Conservation (phyloP, 2,888 invertebrate genomes). For the Stenurella melanura region DNA sequence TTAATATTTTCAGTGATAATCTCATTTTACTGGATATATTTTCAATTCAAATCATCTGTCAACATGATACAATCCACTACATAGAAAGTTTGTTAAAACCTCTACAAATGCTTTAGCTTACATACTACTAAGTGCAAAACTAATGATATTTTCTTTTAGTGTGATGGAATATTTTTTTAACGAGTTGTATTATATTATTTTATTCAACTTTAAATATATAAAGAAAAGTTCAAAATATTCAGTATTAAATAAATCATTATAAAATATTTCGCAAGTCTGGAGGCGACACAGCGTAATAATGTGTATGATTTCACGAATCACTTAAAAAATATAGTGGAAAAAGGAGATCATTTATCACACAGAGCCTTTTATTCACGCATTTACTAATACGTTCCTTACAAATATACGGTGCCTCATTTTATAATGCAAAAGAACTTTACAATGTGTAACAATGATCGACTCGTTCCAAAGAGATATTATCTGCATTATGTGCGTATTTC, state of each 20-base stretch:
- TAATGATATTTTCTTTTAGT: no score
- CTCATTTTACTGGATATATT: no score
- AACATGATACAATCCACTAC: no score
- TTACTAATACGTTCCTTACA: neutral
- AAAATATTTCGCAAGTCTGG: neutral
- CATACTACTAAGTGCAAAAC: no score
- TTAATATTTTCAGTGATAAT: no score
- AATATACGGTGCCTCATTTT: neutral
- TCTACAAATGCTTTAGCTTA: no score
- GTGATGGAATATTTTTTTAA: no score
- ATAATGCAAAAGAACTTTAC: neutral
- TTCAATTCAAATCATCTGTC: no score
- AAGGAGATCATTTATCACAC: neutral
- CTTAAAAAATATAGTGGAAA: constrained; percentile 4
- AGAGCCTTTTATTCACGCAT: neutral
- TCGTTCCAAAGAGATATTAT: no score
- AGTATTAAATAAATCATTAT: neutral
- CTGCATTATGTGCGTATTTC: no score
- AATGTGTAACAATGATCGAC: neutral
- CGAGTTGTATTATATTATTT: no score
- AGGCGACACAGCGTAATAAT: neutral
- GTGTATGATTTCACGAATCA: neutral
- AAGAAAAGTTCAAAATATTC: neutral
- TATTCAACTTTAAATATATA: neutral
- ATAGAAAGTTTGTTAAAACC: no score